Base-by-base conservation (phyloP, 2,797 vertebrate genomes). In the Danio tinwini region DNA sequence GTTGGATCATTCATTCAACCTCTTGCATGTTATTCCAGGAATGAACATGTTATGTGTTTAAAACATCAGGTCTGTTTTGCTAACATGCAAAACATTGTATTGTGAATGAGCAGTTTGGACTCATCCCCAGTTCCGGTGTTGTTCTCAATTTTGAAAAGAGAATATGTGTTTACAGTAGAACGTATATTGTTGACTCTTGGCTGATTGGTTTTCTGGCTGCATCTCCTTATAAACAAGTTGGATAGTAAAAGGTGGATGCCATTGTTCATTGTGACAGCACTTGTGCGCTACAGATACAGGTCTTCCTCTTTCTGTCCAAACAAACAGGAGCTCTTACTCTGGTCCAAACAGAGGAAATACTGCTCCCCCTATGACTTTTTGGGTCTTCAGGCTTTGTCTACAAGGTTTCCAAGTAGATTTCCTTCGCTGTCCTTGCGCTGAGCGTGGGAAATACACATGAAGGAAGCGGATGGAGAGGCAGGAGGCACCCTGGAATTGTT, bases 401-500 rank as follows among this genome's bases (percentile, higher is more conserved):
- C 74, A 74, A 83, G 91, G 89, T 93, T 93, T 93, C 91, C 86
- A 85, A 89, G 90, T 91, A 91, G 91, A 90, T 92, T 94, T 94
- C 93, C 93, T 92, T 93, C 90, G 89, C 89, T 93, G 91, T 94
- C 92, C 89, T 87, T 85, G 85, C 87, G 86, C 88, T 82, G 87
- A 91, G 90, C 93, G 93, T 95, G 94, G 93, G 94, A 95, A 95
- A 94, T 92, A 93, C 91, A 90, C 89, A 87, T 87, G 88, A 87
- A 94, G 94, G 94, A 95, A 95, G 89, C 91, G 92, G 91, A 92
- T 85, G 86, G 88, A 85, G 88, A 89, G 87, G 83, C 90, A 91
- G 91, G 89, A 94, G 93, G 89, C 89, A 88, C 90, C 90, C 91
- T 93, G 91, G 92, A 92, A 95, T 95, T 95, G 94, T 95, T 95